These are phyloP conservation scores for Cephalopholis sonnerati DNA, from an alignment of 2,113 vertebrate genomes.

Conservation along the genomic window DNA sequence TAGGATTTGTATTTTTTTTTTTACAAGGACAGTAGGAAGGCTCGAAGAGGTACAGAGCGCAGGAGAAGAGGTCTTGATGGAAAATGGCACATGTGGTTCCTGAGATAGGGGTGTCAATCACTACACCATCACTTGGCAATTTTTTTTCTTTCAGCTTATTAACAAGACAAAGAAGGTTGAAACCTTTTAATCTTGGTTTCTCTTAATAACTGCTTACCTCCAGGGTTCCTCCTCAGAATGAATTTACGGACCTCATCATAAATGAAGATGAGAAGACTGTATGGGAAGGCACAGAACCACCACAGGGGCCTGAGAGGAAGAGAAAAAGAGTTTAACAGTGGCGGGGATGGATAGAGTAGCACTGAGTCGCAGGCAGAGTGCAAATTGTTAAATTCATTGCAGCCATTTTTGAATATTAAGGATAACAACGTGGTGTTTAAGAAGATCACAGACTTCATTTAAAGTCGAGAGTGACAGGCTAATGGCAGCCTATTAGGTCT, in stretches of 20 bases:
- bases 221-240: conserved; percentile 83
- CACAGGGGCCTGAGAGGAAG: conserved; percentile 75
- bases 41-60: not conserved
- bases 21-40: not conserved
- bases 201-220: conserved; percentile 80
- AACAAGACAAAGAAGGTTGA: conserved; percentile 60
- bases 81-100: conserved; percentile 30
- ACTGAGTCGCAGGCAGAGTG: conserved; percentile 33
- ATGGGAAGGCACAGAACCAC: conserved; percentile 88
- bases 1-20: conserved; percentile 4
- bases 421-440: conserved; percentile 61
- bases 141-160: conserved; percentile 52
- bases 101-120: conserved; percentile 26
- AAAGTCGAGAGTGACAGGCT: conserved; percentile 55
- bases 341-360: conserved; percentile 16
- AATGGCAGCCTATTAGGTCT: conserved; percentile 62
- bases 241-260: conserved; percentile 87
- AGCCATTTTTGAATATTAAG: conserved; percentile 61
- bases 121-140: not conserved
- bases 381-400: conserved; percentile 56
- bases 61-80: conserved; percentile 18
- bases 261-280: conserved; percentile 87
- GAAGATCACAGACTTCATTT: conserved; percentile 67
- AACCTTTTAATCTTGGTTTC: conserved; percentile 54
- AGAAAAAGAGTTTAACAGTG: not conserved